A percentile compares a stretch with the other conserved stretches of the same genome.
phyloP scores from a whole-genome alignment of 2,888 invertebrate genomes.

The Epistrophe eligans region DNA sequence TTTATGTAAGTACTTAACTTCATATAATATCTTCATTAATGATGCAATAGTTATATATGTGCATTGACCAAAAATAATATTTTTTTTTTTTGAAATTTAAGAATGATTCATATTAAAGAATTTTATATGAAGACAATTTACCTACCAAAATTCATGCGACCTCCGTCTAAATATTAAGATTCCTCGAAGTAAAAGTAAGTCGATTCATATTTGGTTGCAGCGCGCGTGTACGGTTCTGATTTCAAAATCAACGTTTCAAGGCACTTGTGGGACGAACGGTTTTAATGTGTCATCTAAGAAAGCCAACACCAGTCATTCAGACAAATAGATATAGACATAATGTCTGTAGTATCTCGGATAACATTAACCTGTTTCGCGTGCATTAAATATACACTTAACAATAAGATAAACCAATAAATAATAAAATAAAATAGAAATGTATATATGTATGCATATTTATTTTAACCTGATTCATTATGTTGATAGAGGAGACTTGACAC shows the following conservation, averaged over 20 bases:
- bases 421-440: background rate
- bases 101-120: background rate
- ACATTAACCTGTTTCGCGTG: conserved; percentile 9
- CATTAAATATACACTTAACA: background rate
- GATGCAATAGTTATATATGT: background rate
- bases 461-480: background rate
- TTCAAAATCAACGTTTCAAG: conserved; percentile 29
- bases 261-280: conserved; percentile 28
- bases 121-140: background rate
- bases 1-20: too few relatives aligned
- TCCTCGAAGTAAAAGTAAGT: conserved; percentile 33
- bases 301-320: background rate
- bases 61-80: background rate
- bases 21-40: too few relatives aligned
- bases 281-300: background rate
- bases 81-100: background rate
- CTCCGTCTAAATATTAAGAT: conserved; percentile 15
- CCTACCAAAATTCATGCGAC: too few relatives aligned
- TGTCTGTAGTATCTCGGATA: background rate
- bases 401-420: background rate
- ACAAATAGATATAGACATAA: background rate
- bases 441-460: too few relatives aligned
- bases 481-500: background rate
- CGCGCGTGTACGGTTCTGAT: conserved; percentile 50
- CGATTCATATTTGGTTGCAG: conserved; percentile 9